Evolutionary conservation across 2,113 vertebrate genomes (phyloP).

Genomic region (Antennarius striatus): DNA sequence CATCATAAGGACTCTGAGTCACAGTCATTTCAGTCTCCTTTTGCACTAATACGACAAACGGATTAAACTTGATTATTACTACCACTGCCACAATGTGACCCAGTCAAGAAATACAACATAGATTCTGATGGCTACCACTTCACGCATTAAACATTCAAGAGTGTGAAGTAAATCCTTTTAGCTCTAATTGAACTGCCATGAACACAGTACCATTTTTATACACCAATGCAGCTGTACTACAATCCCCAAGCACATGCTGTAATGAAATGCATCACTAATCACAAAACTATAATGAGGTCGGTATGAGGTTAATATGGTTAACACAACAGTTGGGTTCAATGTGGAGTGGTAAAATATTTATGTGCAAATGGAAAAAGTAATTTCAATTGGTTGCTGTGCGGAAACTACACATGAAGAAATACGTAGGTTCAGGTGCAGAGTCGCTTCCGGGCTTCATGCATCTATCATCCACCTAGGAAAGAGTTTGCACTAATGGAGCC

Average conservation of each 20-base stretch:
- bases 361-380: background rate
- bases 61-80: slow-evolving; percentile 4
- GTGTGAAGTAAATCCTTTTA: slow-evolving; percentile 26
- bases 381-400: slow-evolving; percentile 8
- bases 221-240: slow-evolving; percentile 15
- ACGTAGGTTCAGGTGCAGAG: too few species aligned
- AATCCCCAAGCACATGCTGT: slow-evolving; percentile 21
- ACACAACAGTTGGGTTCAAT: slow-evolving; percentile 14
- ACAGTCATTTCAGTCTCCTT: background rate
- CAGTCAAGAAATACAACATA: slow-evolving; percentile 10
- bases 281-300: slow-evolving; percentile 45
- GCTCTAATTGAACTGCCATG: slow-evolving; percentile 32
- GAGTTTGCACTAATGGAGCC: too few species aligned
- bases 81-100: background rate
- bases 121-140: slow-evolving; percentile 23
- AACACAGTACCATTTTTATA: slow-evolving; percentile 18
- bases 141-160: slow-evolving; percentile 15
- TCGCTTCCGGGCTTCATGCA: too few species aligned
- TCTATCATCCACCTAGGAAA: too few species aligned
- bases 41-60: background rate
- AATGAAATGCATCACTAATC: slow-evolving; percentile 55
- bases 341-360: slow-evolving; percentile 14
- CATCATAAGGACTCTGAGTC: slow-evolving; percentile 13
- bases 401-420: background rate
- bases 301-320: slow-evolving; percentile 34